Evolutionary conservation across 2,888 invertebrate species (phyloP), one percentile per base, ranked within the genome.

Genomic region (Tipula confusa): DNA sequence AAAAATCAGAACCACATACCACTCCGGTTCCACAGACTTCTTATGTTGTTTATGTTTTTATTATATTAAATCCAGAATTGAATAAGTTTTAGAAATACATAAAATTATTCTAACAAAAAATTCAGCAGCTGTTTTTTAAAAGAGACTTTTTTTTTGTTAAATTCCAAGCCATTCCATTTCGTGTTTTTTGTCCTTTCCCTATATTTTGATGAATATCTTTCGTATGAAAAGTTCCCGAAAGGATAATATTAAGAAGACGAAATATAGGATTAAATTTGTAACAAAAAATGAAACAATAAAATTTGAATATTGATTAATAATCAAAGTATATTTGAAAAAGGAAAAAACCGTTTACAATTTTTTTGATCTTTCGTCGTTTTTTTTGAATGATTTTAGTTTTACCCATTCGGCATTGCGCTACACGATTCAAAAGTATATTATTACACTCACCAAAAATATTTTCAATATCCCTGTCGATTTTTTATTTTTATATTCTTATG

Each of bases 271-370:
- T 33, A 33, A n/a, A 36, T 11, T 43, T 64, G 9, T 7, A 64
- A 24, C 7, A 64, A 64, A 9, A 64, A 33, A 4, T 33, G 5
- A 11, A 33, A 33, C 7, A 24, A 64, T 64, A 64, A 18, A 64
- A 64, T 64, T 64, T 64, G 64, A 64, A 64, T 64, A 64, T 64
- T 64, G 64, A 64, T 64, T 64, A 64, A 64, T 64, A 64, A 64
- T 64, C 43, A 15, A 43, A 43, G 4, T 4, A 15, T 15, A 64
- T 24, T 64, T 9, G 9, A 6, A 15, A 43, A 64, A 64, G 6
- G 33, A 7, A 9, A 33, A 33, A 33, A 33, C 6, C 43, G 43
- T 43, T 43, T 43, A 24, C 24, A 3, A 64, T 64, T n/a, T n/a
- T 64, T 64, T 24, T 64, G 64, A 64, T 64, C 24, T 64, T 18